phyloP scores from a whole-genome alignment of 1,140 invertebrate genomes.

The Capitella teleta region DNA sequence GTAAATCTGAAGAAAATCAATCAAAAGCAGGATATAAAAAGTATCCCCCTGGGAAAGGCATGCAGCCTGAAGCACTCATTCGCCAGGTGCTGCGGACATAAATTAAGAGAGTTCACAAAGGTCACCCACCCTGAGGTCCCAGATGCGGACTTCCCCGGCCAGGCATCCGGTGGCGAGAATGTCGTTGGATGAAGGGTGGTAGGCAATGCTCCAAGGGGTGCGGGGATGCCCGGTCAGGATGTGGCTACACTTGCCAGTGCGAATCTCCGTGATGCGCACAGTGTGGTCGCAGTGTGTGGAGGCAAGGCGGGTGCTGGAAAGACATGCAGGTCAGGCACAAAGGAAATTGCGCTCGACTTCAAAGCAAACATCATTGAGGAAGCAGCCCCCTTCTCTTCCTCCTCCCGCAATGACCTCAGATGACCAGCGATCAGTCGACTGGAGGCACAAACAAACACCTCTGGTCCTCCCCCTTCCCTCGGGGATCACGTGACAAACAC shows the following conservation, averaged over 20 bases:
- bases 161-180: conserved; percentile 79
- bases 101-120: not conserved
- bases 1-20: too few species aligned
- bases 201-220: conserved; percentile 84
- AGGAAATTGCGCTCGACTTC: not conserved
- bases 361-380: not conserved
- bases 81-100: too few species aligned
- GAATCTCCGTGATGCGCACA: conserved; percentile 73
- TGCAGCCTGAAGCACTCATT: too few species aligned
- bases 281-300: conserved; percentile 85
- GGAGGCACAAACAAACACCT: not conserved
- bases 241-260: conserved; percentile 64
- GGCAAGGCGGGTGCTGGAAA: conserved; percentile 61
- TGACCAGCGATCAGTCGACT: not conserved
- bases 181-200: conserved; percentile 72
- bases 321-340: not conserved
- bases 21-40: too few species aligned
- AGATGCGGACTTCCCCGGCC: conserved; percentile 77
- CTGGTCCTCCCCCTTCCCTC: not conserved
- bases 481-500: not conserved
- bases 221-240: conserved; percentile 71
- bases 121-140: conserved; percentile 54
- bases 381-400: not conserved
- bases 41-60: too few species aligned
- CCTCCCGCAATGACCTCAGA: not conserved